These are phyloP conservation scores for Chlorospingus semifuscus DNA, from an alignment of 2,797 vertebrate species.

Conservation along the genomic window DNA sequence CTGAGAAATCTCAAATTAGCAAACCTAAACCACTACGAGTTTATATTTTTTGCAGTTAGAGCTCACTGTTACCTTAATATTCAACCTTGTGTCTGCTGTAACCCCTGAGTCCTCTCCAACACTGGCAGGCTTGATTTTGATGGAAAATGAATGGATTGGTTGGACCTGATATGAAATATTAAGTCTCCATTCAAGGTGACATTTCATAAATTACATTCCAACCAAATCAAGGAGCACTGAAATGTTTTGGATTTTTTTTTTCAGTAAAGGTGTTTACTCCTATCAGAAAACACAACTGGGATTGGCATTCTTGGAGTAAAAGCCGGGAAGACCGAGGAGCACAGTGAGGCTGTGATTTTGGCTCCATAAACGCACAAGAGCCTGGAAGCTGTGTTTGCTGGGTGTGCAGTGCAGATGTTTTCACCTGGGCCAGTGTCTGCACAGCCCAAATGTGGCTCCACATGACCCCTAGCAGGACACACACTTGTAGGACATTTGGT, in stretches of 20 bases:
- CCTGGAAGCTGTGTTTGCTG: neutral
- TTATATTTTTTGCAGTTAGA: neutral
- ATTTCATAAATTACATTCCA: neutral
- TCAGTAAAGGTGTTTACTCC: neutral
- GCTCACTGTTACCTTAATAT: neutral
- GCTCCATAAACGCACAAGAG: neutral
- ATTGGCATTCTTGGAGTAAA: neutral
- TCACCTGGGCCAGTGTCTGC: neutral
- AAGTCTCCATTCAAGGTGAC: neutral
- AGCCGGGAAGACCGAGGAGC: neutral
- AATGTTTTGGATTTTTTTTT: neutral
- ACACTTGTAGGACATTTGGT: accelerated
- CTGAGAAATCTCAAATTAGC: neutral
- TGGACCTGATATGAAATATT: neutral
- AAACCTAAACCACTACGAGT: neutral
- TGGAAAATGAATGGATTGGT: neutral
- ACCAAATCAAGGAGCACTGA: neutral
- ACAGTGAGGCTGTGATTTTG: neutral
- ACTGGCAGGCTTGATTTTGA: neutral
- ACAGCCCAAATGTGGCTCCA: neutral
- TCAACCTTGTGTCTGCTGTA: neutral
- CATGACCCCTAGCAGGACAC: neutral
- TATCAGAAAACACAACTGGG: neutral
- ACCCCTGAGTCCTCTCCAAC: neutral
- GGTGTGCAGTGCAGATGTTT: neutral